phyloP scores from a whole-genome alignment of 2,888 invertebrate genomes.

The Herminia tarsipennalis region DNA sequence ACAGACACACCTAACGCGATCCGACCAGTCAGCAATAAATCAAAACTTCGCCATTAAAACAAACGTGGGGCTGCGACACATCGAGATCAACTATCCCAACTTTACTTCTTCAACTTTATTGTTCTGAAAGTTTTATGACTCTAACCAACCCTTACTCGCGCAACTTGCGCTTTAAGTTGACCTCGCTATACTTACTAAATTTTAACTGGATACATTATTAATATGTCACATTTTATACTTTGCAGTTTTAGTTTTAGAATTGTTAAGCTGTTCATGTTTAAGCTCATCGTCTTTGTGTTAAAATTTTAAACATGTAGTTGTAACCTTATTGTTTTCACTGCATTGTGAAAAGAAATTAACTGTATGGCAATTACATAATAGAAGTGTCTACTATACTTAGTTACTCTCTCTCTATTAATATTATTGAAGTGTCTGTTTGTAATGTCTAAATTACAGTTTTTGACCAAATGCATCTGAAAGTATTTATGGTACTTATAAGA shows the following conservation, averaged over 20 bases:
- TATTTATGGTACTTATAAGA: no score
- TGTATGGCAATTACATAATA: no score
- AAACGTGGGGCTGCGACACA: slow-evolving; percentile 66
- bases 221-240: neutral
- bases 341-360: no score
- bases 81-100: slow-evolving; percentile 70
- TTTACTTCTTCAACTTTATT: slow-evolving; percentile 71
- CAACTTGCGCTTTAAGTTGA: slow-evolving; percentile 34
- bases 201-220: slow-evolving; percentile 10
- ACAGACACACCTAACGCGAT: neutral
- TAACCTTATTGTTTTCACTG: no score
- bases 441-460: no score
- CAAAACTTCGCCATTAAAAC: slow-evolving; percentile 77
- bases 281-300: neutral
- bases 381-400: no score
- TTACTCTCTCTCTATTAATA: no score
- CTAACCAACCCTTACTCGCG: slow-evolving; percentile 58
- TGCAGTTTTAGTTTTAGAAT: neutral
- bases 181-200: slow-evolving; percentile 21
- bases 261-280: neutral
- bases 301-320: neutral
- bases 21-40: slow-evolving; percentile 62
- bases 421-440: no score
- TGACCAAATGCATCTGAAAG: no score
- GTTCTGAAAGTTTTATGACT: slow-evolving; percentile 70